Evolutionary conservation across 2,888 invertebrate genomes (phyloP).

Genomic region (Notodonta dromedarius): DNA sequence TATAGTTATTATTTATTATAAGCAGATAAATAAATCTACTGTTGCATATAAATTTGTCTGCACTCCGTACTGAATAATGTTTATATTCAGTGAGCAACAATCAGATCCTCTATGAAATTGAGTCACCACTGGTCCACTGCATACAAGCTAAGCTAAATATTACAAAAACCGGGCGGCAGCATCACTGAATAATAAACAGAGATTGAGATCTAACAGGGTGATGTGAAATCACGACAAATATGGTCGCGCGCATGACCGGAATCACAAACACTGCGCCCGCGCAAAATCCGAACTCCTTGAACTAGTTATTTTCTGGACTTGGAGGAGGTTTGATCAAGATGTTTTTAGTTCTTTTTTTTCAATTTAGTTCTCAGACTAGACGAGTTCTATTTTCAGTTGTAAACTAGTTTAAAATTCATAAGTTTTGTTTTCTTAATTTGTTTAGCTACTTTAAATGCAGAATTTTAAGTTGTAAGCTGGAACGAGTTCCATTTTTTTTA

Average conservation of each 20-base stretch:
- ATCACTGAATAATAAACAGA: conserved; percentile 71
- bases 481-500: neutral
- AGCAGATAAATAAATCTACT: conserved; percentile 1
- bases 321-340: conserved; percentile 42
- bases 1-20: neutral
- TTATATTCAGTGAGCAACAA: conserved; percentile 26
- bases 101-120: conserved; percentile 35
- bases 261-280: conserved; percentile 66
- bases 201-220: conserved; percentile 78
- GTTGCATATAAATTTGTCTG: conserved; percentile 12
- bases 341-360: conserved; percentile 28
- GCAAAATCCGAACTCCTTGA: conserved; percentile 50
- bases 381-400: conserved; percentile 1
- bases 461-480: neutral
- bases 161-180: conserved; percentile 57
- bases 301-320: conserved; percentile 51
- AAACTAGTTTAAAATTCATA: neutral
- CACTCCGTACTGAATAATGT: conserved; percentile 17
- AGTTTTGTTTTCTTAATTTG: neutral
- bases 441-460: neutral
- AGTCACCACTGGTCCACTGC: conserved; percentile 46
- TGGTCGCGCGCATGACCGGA: conserved; percentile 68
- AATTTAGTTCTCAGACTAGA: conserved; percentile 10
- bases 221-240: conserved; percentile 80
- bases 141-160: conserved; percentile 48